These are phyloP conservation scores for Rhipidura dahli DNA, from an alignment of 2,113 vertebrate species.

Conservation along the genomic window DNA sequence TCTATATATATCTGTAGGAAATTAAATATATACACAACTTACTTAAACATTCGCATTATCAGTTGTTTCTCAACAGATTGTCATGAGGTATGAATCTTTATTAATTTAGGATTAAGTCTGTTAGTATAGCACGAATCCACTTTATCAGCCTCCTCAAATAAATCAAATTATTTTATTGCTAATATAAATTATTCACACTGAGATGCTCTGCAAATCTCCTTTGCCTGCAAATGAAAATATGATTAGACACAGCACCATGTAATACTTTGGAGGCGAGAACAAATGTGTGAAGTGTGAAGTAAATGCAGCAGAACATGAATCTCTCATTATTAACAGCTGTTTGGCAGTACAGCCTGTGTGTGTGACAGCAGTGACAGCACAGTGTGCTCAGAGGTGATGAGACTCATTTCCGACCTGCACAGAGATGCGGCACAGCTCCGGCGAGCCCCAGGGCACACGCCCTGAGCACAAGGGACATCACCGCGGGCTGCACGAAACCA, in stretches of 20 bases:
- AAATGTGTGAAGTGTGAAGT: conserved; percentile 42
- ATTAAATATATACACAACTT: neutral
- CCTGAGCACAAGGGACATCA: neutral
- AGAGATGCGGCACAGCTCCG: neutral
- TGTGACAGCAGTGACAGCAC: conserved; percentile 18
- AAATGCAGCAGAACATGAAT: conserved; percentile 36
- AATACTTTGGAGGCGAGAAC: conserved; percentile 3
- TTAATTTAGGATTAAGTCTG: neutral
- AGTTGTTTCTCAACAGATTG: neutral
- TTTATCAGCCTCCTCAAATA: neutral
- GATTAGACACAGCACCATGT: conserved; percentile 13
- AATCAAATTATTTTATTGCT: neutral
- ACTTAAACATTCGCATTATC: neutral
- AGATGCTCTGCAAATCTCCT: neutral
- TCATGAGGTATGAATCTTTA: neutral
- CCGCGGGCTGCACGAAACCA: neutral
- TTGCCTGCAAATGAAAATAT: conserved; percentile 8
- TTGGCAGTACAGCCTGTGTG: conserved; percentile 25
- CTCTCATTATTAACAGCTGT: conserved; percentile 17
- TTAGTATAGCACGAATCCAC: neutral
- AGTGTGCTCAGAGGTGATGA: conserved; percentile 15
- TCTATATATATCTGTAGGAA: neutral
- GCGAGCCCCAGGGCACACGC: neutral
- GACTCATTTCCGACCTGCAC: neutral
- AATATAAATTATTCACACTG: neutral